These are phyloP conservation scores for Cryptotis parvus DNA, from an alignment of 2,113 vertebrate species.

Conservation along the genomic window DNA sequence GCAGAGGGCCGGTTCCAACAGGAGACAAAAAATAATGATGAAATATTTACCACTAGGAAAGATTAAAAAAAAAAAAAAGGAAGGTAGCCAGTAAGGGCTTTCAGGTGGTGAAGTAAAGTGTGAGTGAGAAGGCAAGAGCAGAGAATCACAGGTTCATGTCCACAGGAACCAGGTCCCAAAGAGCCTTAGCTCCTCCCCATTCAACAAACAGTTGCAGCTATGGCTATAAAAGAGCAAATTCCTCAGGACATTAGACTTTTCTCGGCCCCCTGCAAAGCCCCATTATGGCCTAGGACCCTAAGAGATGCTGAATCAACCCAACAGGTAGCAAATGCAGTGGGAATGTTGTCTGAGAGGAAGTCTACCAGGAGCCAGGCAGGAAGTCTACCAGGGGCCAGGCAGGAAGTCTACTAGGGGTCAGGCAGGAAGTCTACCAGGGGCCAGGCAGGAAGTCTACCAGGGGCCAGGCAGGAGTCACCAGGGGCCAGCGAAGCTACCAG, in stretches of 20 bases:
- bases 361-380: too few species aligned
- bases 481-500: too few species aligned
- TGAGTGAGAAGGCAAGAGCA: not conserved
- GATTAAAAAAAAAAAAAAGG: not conserved
- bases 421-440: too few species aligned
- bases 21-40: constrained; percentile 43
- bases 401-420: too few species aligned
- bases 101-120: not conserved
- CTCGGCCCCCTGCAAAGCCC: not conserved
- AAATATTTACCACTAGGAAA: constrained; percentile 34
- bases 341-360: not conserved
- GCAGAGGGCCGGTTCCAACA: constrained; percentile 52
- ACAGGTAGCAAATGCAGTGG: not conserved
- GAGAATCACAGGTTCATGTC: not conserved
- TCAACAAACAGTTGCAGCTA: too few species aligned
- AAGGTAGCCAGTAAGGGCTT: not conserved
- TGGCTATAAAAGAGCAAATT: not conserved
- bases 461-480: too few species aligned
- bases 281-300: not conserved
- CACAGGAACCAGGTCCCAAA: not conserved
- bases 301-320: not conserved
- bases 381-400: too few species aligned
- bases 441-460: too few species aligned
- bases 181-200: too few species aligned
- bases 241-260: not conserved